Evolutionary conservation across 2,113 vertebrate genomes (phyloP).

Genomic region (Dryoscopus gambensis): DNA sequence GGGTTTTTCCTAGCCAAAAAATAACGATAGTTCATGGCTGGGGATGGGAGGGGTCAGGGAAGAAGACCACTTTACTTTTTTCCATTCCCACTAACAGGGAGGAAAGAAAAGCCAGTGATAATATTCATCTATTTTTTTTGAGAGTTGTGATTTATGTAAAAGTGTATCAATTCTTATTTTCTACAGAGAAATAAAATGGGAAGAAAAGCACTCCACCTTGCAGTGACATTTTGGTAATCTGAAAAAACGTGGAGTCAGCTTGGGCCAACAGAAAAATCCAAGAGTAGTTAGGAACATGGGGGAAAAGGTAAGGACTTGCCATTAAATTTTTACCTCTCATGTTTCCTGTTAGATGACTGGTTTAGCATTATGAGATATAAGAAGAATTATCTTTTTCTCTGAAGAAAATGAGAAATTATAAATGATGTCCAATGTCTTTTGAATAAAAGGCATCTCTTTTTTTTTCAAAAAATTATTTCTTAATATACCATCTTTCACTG

Average conservation of each 20-base stretch:
- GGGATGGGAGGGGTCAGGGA: background rate
- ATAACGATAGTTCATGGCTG: fast-evolving
- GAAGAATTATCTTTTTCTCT: background rate
- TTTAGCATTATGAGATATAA: background rate
- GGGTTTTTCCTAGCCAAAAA: background rate
- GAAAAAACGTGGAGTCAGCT: background rate
- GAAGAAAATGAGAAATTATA: background rate
- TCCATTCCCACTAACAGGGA: background rate
- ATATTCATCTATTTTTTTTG: background rate
- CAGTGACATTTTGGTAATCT: background rate
- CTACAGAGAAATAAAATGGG: background rate
- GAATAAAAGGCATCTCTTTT: background rate
- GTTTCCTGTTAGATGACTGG: background rate
- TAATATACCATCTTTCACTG: background rate
- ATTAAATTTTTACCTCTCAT: background rate
- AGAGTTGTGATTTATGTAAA: background rate
- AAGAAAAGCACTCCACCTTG: background rate
- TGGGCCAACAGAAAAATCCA: background rate
- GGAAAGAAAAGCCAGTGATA: background rate
- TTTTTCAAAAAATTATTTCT: background rate
- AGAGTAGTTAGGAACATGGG: background rate
- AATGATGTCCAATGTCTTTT: background rate
- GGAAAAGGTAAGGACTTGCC: background rate
- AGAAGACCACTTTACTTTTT: background rate
- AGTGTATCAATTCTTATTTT: background rate